phyloP scores from a whole-genome alignment of 2,888 invertebrate species.

The Brachyptera risi region DNA sequence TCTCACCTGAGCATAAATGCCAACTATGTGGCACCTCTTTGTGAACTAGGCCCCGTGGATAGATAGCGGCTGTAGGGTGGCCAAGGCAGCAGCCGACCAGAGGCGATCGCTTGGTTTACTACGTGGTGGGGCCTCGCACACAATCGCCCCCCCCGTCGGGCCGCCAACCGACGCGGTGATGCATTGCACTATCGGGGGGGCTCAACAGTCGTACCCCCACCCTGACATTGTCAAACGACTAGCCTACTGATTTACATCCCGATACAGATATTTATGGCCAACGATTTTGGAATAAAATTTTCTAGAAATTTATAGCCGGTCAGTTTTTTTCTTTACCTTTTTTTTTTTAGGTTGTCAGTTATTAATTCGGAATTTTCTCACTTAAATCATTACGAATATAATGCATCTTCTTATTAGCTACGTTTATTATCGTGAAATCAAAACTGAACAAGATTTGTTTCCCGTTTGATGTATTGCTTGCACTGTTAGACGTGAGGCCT shows the following conservation, averaged over 20 bases:
- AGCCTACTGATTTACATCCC: constrained; percentile 5
- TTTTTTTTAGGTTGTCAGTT: constrained; percentile 9
- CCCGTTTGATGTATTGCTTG: too few relatives aligned
- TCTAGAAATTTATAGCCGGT: constrained; percentile 7
- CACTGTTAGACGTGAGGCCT: too few relatives aligned
- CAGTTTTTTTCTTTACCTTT: not conserved
- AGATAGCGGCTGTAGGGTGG: too few relatives aligned
- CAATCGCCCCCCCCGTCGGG: constrained; percentile 11
- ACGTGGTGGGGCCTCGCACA: constrained; percentile 17
- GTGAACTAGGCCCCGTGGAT: not conserved
- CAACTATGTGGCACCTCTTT: not conserved
- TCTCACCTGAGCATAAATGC: not conserved
- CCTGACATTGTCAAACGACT: not conserved
- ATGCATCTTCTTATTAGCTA: too few relatives aligned
- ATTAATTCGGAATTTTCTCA: too few relatives aligned
- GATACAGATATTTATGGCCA: not conserved
- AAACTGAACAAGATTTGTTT: too few relatives aligned
- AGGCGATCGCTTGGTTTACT: constrained; percentile 6
- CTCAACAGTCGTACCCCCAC: not conserved
- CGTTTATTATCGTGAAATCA: too few relatives aligned
- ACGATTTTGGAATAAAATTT: not conserved
- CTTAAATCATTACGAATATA: too few relatives aligned
- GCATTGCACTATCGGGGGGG: constrained; percentile 12
- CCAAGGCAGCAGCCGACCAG: not conserved
- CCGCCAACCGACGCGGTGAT: constrained; percentile 2